Evolutionary conservation across 2,888 invertebrate species (phyloP).

Genomic region (Cantharis lateralis): DNA sequence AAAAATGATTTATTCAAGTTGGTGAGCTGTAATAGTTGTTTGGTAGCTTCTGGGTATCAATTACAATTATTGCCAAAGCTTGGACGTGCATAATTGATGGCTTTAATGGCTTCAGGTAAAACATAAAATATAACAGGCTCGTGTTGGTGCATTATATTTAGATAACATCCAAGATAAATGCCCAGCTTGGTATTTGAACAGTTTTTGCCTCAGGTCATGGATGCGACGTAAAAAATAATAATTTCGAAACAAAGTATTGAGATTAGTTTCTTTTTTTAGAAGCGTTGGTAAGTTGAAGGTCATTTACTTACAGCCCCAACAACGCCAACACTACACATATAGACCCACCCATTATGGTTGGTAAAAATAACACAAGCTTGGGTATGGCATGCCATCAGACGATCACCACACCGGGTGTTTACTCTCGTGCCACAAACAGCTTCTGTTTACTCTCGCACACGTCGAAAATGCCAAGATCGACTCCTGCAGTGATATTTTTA

Average conservation of each 20-base stretch:
- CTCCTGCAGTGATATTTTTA: slow-evolving; percentile 4
- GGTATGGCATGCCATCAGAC: slow-evolving; percentile 12
- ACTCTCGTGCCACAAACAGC: slow-evolving; percentile 28
- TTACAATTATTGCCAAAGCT: not conserved
- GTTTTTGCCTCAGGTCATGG: not conserved
- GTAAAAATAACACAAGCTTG: slow-evolving; percentile 26
- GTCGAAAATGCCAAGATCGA: not conserved
- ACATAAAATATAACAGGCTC: not conserved
- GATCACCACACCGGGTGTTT: slow-evolving; percentile 24
- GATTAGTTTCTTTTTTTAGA: not conserved
- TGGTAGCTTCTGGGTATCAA: not conserved
- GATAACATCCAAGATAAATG: not conserved
- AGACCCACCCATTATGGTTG: slow-evolving; percentile 23
- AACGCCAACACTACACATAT: slow-evolving; percentile 11
- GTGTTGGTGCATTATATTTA: not conserved
- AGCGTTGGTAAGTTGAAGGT: slow-evolving; percentile 21
- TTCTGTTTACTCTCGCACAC: slow-evolving; percentile 28
- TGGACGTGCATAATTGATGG: not conserved
- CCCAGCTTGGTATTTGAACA: not conserved
- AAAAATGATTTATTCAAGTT: not conserved
- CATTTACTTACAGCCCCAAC: slow-evolving; percentile 24
- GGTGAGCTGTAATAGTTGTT: not conserved
- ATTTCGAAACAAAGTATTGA: not conserved
- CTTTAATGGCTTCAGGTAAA: not conserved
- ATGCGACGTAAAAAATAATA: not conserved